Base-by-base conservation (phyloP, 1,140 invertebrate species). In the Eurosta solidaginis region DNA sequence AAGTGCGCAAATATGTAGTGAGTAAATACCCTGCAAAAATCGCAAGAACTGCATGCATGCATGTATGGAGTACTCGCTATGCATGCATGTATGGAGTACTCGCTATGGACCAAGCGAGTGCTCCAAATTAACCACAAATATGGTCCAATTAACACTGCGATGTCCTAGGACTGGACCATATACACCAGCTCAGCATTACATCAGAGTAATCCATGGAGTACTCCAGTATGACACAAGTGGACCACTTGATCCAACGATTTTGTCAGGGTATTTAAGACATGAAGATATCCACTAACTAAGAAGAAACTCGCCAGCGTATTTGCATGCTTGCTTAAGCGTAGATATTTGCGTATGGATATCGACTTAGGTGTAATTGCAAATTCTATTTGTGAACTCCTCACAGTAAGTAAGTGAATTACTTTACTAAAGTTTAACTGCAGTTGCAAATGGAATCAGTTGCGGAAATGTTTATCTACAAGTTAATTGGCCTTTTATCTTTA, bases 391-490 rank as follows among this genome's bases (percentile, higher is more conserved):
- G 22, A 12, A 7, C 29, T 59, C n/a, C n/a, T n/a, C n/a, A n/a
- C n/a, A n/a, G n/a, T 36, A 27, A 59, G 54, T 29, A 40, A 68
- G 17, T 22, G 33, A 10, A 40, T 40, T 42, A 27, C 59, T 40
- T 36, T 42, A 17, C 33, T 36, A 40, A n/a, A 17, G 7, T n/a
- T 47, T 47, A 47, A 17, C 45, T 47, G 12, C 4, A 47, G 45
- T 17, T 36, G 4, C 17, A 27, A 36, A 3, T 2, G 40, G 49
- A 5, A n/a, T 36, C 20, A n/a, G 29, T 36, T 63, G 59, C 59
- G 59, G 59, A 68, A 68, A 68, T 20, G 59, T 33, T 40, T 68
- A 36, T 68, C 33, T 36, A 36, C 59, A 68, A 68, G 59, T 68
- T 68, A 68, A 68, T 68, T 68, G 54, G 54, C 54, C 54, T 59